Evolutionary conservation across 2,888 invertebrate species (phyloP), one percentile per base, ranked within the genome.

Genomic region (Adineta ricciae): DNA sequence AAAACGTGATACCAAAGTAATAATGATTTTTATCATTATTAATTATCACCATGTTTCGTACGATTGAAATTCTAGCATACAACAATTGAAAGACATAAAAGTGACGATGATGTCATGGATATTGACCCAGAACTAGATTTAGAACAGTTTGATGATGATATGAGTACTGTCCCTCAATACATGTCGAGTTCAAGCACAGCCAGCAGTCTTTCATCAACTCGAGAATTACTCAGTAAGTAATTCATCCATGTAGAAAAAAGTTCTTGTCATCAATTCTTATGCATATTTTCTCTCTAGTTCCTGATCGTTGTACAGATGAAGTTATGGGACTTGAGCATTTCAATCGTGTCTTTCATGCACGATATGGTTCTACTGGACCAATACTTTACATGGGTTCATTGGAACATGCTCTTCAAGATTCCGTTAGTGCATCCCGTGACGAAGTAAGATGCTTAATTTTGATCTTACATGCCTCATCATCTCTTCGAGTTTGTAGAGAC

Each of bases 301-400:
- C 78, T 41, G 78, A 78, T n/a, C 78, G 38, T n/a, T 78, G 78
- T 78, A 78, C 78, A 78, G 93, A 94, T 89, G 93, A 95, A 38
- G 94, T 94, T 87, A 95, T 96, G 91, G 96, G 96, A 91, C 93
- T 93, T 72, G 92, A 93, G 88, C 94, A 94, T 90, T 97, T 97
- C 91, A 93, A 94, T 54, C 93, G 94, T 87, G 94, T 95, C 88
- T 97, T 96, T 92, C 93, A 94, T 85, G 92, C 93, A 87, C 93
- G 90, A 89, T 96, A 95, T 91, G 96, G 96, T 0, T 93, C 94
- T 83, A 93, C 94, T 88, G 94, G 94, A 90, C 96, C 97, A 3
- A 93, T 94, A 88, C 97, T 97, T 92, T 97, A 94, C 91, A 94
- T 95, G 88, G 96, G 97, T 64, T 94, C 94, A 49, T 92, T 97